phyloP scores from a whole-genome alignment of 2,797 vertebrate genomes.

The Coccyzus lansbergi region DNA sequence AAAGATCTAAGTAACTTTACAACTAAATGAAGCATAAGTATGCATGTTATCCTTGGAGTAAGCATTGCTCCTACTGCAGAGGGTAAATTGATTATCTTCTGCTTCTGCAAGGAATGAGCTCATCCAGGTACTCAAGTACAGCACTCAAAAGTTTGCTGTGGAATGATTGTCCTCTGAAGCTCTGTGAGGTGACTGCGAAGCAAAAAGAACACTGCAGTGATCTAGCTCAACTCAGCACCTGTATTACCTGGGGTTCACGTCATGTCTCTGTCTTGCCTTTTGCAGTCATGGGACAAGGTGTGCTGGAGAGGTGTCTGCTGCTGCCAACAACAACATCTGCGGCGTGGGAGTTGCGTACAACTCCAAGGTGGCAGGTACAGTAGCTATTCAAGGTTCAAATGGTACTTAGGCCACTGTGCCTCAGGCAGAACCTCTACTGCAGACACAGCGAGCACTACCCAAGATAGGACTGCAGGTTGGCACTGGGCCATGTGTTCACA shows the following conservation, averaged over 20 bases:
- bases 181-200: neutral
- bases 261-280: slow-evolving; percentile 31
- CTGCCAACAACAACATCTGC: slow-evolving; percentile 98
- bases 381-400: neutral
- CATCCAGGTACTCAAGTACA: neutral
- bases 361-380: slow-evolving; percentile 95
- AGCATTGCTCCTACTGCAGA: neutral
- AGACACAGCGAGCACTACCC: neutral
- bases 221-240: rapidly evolving
- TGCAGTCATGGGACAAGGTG: slow-evolving; percentile 95
- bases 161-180: neutral
- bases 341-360: slow-evolving; percentile 97
- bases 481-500: neutral
- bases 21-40: neutral
- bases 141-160: neutral
- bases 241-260: neutral
- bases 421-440: neutral
- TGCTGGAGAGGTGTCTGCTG: slow-evolving; percentile 96
- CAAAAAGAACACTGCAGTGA: rapidly evolving
- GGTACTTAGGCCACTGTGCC: neutral
- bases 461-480: neutral
- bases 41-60: neutral
- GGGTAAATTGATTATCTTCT: neutral
- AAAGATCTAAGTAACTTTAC: neutral
- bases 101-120: neutral